Percentiles rank a stretch among this genome's conserved stretches.
These are phyloP conservation scores for Cherax quadricarinatus DNA, from an alignment of 1,140 invertebrate genomes.

Conservation along the genomic window DNA sequence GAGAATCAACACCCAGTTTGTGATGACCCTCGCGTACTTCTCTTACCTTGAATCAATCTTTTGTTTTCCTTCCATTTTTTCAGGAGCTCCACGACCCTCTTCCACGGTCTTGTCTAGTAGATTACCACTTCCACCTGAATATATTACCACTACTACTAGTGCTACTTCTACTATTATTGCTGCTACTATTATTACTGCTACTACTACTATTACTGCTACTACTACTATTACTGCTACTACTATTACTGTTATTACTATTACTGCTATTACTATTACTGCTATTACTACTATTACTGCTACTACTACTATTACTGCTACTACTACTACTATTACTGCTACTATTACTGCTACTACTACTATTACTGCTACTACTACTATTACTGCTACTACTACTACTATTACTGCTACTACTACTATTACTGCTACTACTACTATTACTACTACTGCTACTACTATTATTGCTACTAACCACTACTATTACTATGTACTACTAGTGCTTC, in stretches of 20 bases:
- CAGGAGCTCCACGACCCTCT: neutral
- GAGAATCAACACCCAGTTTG: neutral
- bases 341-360: no score
- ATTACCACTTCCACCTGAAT: neutral
- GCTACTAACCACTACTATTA: no score
- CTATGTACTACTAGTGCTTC: no score
- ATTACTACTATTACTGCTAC: neutral
- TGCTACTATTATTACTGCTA: neutral
- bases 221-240: neutral
- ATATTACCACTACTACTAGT: neutral
- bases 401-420: no score
- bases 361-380: no score
- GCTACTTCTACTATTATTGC: no score
- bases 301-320: neutral
- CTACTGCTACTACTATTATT: no score
- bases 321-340: neutral
- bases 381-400: no score
- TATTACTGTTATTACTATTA: neutral
- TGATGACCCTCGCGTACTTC: no score
- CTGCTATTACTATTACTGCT: neutral
- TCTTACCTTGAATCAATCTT: no score
- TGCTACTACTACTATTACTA: no score
- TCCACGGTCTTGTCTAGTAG: neutral
- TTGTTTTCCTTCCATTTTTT: neutral
- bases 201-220: neutral